These are phyloP conservation scores for Poecilia velifera DNA, from an alignment of 2,797 vertebrate species.

Conservation along the genomic window DNA sequence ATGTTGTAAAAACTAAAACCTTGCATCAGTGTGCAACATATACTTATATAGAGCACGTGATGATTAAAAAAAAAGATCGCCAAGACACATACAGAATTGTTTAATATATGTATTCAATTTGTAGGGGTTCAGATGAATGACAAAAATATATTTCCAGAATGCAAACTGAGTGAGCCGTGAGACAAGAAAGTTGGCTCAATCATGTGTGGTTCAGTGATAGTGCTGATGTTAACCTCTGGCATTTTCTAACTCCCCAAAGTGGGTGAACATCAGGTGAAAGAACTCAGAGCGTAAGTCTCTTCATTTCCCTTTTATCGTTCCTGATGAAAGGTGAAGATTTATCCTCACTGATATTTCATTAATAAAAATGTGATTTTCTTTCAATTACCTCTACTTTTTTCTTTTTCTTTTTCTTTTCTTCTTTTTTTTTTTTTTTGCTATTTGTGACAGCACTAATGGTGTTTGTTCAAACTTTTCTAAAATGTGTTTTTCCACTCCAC, in stretches of 20 bases:
- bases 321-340: neutral
- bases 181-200: constrained; percentile 35
- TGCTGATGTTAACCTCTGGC: constrained; percentile 46
- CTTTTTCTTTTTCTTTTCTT: neutral
- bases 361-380: neutral
- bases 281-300: constrained; percentile 13
- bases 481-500: constrained; percentile 12
- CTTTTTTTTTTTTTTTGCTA: no score
- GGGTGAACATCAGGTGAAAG: constrained; percentile 54
- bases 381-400: neutral
- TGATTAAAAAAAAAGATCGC: neutral
- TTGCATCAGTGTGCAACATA: neutral
- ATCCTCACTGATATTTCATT: neutral
- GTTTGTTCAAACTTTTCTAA: constrained; percentile 11
- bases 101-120: neutral
- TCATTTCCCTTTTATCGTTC: neutral
- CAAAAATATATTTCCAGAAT: neutral
- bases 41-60: neutral
- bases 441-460: neutral
- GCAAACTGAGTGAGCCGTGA: constrained; percentile 29
- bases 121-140: neutral
- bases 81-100: neutral
- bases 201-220: constrained; percentile 54
- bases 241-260: constrained; percentile 53
- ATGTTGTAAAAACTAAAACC: neutral